These are phyloP conservation scores for Artemia sinica DNA, from an alignment of 2,888 invertebrate genomes.

Conservation along the genomic window DNA sequence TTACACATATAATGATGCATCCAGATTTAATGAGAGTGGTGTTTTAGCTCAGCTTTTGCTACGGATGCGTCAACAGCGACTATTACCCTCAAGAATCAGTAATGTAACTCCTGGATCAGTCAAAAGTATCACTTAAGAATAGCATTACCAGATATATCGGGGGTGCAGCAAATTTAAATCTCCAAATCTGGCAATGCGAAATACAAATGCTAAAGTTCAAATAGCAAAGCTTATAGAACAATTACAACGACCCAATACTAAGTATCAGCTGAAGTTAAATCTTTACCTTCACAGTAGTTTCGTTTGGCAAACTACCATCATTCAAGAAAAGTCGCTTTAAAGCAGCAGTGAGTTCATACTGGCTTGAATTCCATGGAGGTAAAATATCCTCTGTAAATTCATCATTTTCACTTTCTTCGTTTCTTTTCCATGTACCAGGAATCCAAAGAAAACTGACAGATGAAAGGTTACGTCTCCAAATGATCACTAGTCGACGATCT, in stretches of 20 bases:
- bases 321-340: slow-evolving; percentile 51
- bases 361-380: slow-evolving; percentile 26
- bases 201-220: no score
- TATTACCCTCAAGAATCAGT: no score
- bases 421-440: slow-evolving; percentile 40
- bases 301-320: slow-evolving; percentile 55
- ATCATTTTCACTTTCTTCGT: slow-evolving; percentile 35
- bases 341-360: slow-evolving; percentile 47
- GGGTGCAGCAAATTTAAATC: no score
- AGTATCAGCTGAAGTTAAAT: not conserved
- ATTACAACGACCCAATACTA: slow-evolving; percentile 14
- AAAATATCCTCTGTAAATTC: slow-evolving; percentile 15
- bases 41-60: no score
- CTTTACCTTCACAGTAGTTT: slow-evolving; percentile 53
- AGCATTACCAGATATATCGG: no score
- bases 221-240: no score
- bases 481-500: slow-evolving; percentile 58
- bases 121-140: no score
- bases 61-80: no score
- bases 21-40: no score
- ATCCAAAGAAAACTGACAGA: slow-evolving; percentile 82
- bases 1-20: no score
- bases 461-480: slow-evolving; percentile 73
- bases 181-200: no score
- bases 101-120: no score